Evolutionary conservation across 2,113 vertebrate genomes (phyloP).

Genomic region (Charina bottae): DNA sequence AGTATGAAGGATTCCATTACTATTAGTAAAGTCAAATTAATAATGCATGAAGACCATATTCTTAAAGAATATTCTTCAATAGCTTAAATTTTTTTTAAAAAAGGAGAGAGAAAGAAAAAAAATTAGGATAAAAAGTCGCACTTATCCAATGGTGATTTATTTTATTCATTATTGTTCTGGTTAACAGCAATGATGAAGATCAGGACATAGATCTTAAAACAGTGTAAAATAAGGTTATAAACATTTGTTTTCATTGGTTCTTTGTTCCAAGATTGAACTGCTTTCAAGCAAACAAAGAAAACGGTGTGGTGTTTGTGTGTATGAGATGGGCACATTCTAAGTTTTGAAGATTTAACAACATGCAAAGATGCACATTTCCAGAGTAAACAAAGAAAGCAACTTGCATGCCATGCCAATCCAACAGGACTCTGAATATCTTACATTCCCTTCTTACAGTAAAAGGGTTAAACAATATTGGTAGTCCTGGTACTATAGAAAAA

Average conservation of each 20-base stretch:
- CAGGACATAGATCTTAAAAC: background rate
- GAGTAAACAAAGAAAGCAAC: background rate
- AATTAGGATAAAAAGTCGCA: no score
- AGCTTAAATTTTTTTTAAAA: no score
- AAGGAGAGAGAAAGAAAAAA: no score
- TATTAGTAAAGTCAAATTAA: background rate
- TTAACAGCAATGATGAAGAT: background rate
- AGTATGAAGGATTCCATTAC: background rate
- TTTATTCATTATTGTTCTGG: background rate
- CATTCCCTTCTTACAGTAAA: background rate
- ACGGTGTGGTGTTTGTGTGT: background rate
- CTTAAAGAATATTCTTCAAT: no score
- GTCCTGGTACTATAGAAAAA: constrained; percentile 25
- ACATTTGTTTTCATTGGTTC: background rate
- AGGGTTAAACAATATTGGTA: background rate
- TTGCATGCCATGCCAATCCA: background rate
- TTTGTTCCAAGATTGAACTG: background rate
- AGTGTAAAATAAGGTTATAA: background rate
- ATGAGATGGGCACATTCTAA: background rate
- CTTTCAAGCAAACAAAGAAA: background rate
- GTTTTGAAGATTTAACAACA: background rate
- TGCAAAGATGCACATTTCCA: background rate
- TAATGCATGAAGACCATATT: background rate
- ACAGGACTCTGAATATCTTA: background rate
- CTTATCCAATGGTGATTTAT: no score